These are phyloP conservation scores for Speoplatyrhinus poulsoni DNA, from an alignment of 2,113 vertebrate genomes.

Conservation along the genomic window DNA sequence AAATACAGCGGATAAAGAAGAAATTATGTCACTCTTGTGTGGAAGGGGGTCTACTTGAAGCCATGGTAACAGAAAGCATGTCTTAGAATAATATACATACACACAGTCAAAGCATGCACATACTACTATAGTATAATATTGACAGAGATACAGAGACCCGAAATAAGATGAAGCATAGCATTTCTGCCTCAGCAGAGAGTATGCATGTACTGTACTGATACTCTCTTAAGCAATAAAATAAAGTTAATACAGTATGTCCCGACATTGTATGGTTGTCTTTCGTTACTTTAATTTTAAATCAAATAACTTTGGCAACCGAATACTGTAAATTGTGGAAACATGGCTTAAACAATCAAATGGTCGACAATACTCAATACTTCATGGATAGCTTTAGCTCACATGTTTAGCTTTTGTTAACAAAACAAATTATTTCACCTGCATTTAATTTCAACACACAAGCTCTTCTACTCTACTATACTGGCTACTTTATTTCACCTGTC, in stretches of 20 bases:
- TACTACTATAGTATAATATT: conserved; percentile 5
- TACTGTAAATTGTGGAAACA: too few species aligned
- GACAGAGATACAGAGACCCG: conserved; percentile 4
- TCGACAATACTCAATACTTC: too few species aligned
- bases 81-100: conserved; percentile 42
- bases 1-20: background rate
- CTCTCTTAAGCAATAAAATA: background rate
- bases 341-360: too few species aligned
- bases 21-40: background rate
- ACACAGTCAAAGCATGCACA: conserved; percentile 58
- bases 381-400: too few species aligned
- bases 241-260: background rate
- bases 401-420: too few species aligned
- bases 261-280: too few species aligned
- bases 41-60: conserved; percentile 32
- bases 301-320: too few species aligned
- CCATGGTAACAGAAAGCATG: conserved; percentile 58
- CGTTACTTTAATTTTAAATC: too few species aligned
- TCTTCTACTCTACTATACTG: background rate
- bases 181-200: background rate
- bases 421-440: too few species aligned
- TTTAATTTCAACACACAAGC: background rate
- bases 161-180: background rate
- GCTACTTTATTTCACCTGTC: background rate
- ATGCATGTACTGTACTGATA: background rate